Conservation (phyloP, 2,888 invertebrate genomes). For the Eristalinus aeneus region DNA sequence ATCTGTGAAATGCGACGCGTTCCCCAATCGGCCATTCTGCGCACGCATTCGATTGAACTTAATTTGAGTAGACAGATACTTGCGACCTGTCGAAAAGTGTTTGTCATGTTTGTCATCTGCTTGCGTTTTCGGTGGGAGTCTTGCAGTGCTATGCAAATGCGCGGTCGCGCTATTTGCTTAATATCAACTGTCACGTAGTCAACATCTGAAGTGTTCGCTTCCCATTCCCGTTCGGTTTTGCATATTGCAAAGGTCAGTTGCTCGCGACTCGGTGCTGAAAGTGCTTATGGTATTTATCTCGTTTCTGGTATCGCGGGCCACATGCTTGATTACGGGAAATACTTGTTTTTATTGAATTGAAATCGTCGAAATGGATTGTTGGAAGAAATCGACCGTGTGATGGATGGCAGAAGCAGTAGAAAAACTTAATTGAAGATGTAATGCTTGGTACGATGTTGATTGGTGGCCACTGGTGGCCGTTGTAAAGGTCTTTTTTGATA, state of each 20-base stretch:
- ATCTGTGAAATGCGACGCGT: neutral
- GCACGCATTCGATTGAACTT: neutral
- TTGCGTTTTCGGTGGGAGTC: neutral
- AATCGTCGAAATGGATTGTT: constrained; percentile 13
- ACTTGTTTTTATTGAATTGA: constrained; percentile 18
- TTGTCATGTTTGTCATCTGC: constrained; percentile 13
- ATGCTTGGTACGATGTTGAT: neutral
- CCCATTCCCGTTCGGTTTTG: constrained; percentile 37
- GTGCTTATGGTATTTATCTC: neutral
- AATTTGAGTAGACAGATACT: neutral
- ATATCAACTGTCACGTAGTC: constrained; percentile 41
- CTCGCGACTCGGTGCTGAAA: constrained; percentile 5
- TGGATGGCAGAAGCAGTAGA: neutral
- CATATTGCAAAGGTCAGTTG: constrained; percentile 54
- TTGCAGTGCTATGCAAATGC: constrained; percentile 30
- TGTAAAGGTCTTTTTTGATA: neutral
- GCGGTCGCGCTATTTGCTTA: constrained; percentile 25
- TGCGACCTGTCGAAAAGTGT: neutral
- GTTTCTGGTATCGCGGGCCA: neutral
- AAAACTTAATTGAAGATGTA: neutral
- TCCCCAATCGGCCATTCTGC: neutral
- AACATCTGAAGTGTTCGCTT: constrained; percentile 26
- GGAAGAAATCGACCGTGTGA: neutral
- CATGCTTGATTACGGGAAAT: constrained; percentile 29
- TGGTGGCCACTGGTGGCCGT: no score